Base-by-base conservation (phyloP, 2,797 vertebrate species). In the Schizopygopsis malacanthus region DNA sequence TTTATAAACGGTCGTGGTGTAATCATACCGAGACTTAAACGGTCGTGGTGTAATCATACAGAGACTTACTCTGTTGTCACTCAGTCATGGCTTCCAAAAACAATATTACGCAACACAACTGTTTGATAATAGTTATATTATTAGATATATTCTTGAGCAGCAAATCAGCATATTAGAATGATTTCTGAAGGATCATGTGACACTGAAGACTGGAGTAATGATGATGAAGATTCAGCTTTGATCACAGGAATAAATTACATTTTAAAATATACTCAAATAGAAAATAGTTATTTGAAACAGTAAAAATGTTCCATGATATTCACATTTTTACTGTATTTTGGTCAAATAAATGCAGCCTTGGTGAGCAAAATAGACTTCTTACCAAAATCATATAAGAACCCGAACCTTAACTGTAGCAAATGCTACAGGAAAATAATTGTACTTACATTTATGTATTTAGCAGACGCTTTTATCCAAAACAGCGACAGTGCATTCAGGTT, bases 11-110 rank as follows among this genome's bases (percentile, higher is more conserved):
- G 71, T 22, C 4, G 15, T 67, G 18, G 28, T 37, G 63, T 18
- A 67, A 67, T 67, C 33, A 18, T 67, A 65, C 63, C 2, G 15
- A 37, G 33, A 10, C 65, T 39, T 43, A 82, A 82, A 82, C 52
- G 7, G 56, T 22, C 4, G 15, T 67, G 18, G 28, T 37, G 63
- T 18, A 67, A 67, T 67, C 33, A 18, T 67, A 65, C 63, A 18
- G 15, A 37, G 33, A 10, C 65, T 39, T 9, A 12, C 15, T 18
- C 59, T 25, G n/a, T 12, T 37, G 25, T 67, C 63, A 18, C 28
- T 67, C 63, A 18, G 65, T 37, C 65, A 67, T 37, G 65, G 65
- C 20, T 39, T 37, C 65, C 65, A 69, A 69, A 39, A 69, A 69
- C 33, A 69, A 69, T 39, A 69, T 69, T 2, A 47, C 16, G 1